A percentile compares a stretch with the other conserved stretches of the same genome.
These are phyloP conservation scores for Lampris incognitus DNA, from an alignment of 2,113 vertebrate genomes.

Conservation along the genomic window DNA sequence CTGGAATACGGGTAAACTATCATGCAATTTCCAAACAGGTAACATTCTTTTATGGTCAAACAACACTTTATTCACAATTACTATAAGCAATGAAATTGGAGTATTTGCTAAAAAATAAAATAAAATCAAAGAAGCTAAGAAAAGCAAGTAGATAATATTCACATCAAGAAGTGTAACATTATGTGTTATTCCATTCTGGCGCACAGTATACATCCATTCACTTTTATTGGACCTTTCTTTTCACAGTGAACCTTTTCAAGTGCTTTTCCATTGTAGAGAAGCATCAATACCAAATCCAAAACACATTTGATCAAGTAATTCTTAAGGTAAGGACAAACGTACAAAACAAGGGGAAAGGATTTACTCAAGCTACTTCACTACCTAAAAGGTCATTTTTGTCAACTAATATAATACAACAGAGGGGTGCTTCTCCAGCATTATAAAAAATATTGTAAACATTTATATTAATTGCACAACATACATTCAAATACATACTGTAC, in stretches of 20 bases:
- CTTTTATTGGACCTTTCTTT: slow-evolving; percentile 49
- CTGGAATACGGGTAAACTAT: slow-evolving; percentile 49
- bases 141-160: slow-evolving; percentile 62
- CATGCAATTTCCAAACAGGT: slow-evolving; percentile 24
- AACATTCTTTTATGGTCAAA: slow-evolving; percentile 52
- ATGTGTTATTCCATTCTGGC: slow-evolving; percentile 57
- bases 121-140: slow-evolving; percentile 50
- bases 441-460: slow-evolving; percentile 85
- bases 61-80: slow-evolving; percentile 79
- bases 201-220: slow-evolving; percentile 55
- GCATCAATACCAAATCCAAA: slow-evolving; percentile 7
- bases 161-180: slow-evolving; percentile 66
- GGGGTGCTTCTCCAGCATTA: slow-evolving; percentile 71
- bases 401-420: slow-evolving; percentile 63
- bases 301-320: slow-evolving; percentile 9
- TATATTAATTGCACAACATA: slow-evolving; percentile 85
- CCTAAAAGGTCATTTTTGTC: slow-evolving; percentile 53
- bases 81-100: slow-evolving; percentile 66
- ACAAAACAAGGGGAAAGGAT: slow-evolving; percentile 45
- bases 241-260: slow-evolving; percentile 80
- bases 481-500: slow-evolving; percentile 84
- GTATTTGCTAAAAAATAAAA: slow-evolving; percentile 51
- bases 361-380: slow-evolving; percentile 59
- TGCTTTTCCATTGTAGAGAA: slow-evolving; percentile 72
- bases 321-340: slow-evolving; percentile 39